These are phyloP conservation scores for Trichogramma dendrolimi DNA, from an alignment of 2,888 invertebrate species.

Conservation along the genomic window DNA sequence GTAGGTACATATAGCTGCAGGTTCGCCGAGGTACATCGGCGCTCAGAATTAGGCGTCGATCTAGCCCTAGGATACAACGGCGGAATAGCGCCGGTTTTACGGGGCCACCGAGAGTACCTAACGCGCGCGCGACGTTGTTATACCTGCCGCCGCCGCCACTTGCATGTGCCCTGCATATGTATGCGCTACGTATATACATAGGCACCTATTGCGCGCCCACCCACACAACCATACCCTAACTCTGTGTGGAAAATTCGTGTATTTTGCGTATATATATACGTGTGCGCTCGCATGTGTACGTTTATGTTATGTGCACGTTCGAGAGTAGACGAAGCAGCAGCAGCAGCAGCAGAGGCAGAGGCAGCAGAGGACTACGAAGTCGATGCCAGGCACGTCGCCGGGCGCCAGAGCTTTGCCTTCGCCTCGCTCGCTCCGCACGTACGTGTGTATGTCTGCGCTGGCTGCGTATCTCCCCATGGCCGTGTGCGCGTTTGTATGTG, in stretches of 20 bases:
- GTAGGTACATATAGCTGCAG: too few species aligned
- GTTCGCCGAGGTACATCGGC: too few species aligned
- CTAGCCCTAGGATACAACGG: conserved; percentile 42
- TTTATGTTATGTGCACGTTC: too few species aligned
- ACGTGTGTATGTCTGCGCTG: conserved; percentile 21
- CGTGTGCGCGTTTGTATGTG: conserved; percentile 12
- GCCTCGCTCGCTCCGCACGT: conserved; percentile 13
- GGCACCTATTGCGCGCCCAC: too few species aligned
- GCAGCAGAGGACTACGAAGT: conserved; percentile 32
- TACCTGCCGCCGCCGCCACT: too few species aligned
- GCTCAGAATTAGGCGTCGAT: conserved; percentile 41
- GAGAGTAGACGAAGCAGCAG: too few species aligned
- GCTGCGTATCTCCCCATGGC: neutral
- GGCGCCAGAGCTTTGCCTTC: conserved; percentile 34
- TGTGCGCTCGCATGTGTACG: too few species aligned
- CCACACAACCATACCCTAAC: too few species aligned
- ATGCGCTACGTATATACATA: too few species aligned
- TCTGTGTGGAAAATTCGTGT: too few species aligned
- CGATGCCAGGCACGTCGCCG: conserved; percentile 50
- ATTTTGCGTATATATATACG: too few species aligned
- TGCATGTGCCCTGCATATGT: too few species aligned
- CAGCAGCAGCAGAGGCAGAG: neutral
- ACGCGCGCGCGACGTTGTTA: neutral
- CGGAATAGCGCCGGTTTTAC: neutral
- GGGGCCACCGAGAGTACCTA: conserved; percentile 1